Evolutionary conservation across 2,113 vertebrate species (phyloP), one percentile per base, ranked within the genome.

Genomic region (Cyphomyrus plagiostoma): DNA sequence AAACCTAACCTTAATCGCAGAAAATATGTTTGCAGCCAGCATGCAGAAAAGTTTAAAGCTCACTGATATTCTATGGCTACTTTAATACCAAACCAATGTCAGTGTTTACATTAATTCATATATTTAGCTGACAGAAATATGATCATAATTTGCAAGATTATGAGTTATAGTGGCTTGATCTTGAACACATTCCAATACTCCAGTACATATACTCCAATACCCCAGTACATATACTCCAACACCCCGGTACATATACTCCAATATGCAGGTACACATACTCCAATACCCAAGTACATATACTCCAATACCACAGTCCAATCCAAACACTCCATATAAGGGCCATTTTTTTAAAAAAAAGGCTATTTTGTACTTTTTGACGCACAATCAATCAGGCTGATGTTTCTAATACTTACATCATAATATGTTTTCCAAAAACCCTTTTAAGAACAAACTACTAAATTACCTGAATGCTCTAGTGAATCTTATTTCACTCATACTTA

Each of bases 101-200:
- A 93, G 92, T 93, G 94, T 94, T 91, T 93, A 94, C 93, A 95
- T 96, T 95, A 96, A 97, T 97, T 96, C 95, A 93, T 90, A 93
- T 83, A 91, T 90, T 74, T 62, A 23, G 58, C 66, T 74, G 66
- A 74, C 11, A 35, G 89, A 89, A 91, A 86, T 50, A 11, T 53
- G 10, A 23, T 52, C 62, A 74, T 23, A 77, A 35, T 77, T 42
- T 77, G 23, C 46, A 88, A 58, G 10, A n/a, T 48, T 50, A n/a
- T 1, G 9, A 45, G 21, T 70, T n/a, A 74, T 39, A 11, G 30
- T 77, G 5, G 70, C 35, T 77, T 7, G 30, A 39, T 77, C 70
- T 77, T 77, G 70, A 77, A 35, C 9, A 77, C 15, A 77, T 77
- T 35, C 15, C 11, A 77, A 39, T 77, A 39, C 50, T 0, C 13